These are phyloP conservation scores for Aphelinus atriplicis DNA, from an alignment of 1,140 invertebrate genomes.

Conservation along the genomic window DNA sequence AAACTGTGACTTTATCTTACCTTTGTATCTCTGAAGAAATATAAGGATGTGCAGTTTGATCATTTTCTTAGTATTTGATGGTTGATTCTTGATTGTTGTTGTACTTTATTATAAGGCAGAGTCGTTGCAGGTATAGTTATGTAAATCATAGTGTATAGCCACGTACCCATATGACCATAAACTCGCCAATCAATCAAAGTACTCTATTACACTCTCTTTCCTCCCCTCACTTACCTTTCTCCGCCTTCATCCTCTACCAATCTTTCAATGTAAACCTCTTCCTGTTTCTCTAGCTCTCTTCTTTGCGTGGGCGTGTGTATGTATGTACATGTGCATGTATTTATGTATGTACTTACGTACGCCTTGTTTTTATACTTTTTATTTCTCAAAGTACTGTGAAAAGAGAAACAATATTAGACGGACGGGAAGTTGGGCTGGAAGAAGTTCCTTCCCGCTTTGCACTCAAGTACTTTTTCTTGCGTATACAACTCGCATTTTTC, in stretches of 20 bases:
- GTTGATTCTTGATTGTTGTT: too few relatives aligned
- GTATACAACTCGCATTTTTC: constrained; percentile 6
- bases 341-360: background rate
- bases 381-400: background rate
- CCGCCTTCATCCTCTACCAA: constrained; percentile 19
- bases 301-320: too few relatives aligned
- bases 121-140: background rate
- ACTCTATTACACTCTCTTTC: constrained; percentile 16
- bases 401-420: background rate
- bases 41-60: too few relatives aligned
- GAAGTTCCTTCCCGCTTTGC: background rate
- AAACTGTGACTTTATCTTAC: too few relatives aligned
- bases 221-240: constrained; percentile 15
- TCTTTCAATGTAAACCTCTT: constrained; percentile 26
- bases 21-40: too few relatives aligned
- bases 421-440: background rate
- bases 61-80: too few relatives aligned
- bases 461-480: constrained; percentile 8
- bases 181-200: constrained; percentile 37
- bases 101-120: background rate
- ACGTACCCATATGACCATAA: constrained; percentile 7
- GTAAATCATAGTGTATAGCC: background rate
- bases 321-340: too few relatives aligned
- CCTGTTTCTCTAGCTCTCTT: constrained; percentile 15
- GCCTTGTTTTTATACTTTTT: constrained; percentile 25